Percentiles rank a stretch among this genome's conserved stretches.
Evolutionary conservation across 2,113 vertebrate species (phyloP).

Genomic region (Oceanites oceanicus): DNA sequence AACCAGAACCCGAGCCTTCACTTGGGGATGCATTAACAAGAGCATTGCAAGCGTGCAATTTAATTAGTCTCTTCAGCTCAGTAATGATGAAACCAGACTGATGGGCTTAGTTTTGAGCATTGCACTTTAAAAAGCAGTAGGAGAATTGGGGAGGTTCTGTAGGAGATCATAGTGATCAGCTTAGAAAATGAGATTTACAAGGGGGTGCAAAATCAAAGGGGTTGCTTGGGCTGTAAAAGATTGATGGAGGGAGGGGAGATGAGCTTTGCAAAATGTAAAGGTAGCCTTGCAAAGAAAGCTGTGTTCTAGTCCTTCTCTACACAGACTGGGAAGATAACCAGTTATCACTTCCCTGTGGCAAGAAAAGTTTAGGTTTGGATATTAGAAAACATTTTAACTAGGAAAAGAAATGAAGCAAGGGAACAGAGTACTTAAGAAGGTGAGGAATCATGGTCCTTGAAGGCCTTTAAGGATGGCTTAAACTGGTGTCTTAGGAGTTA

Average conservation of each 20-base stretch:
- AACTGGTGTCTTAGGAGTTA: not conserved
- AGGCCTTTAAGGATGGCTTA: not conserved
- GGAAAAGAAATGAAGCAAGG: not conserved
- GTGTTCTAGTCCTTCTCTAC: not conserved
- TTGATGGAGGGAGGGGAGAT: not conserved
- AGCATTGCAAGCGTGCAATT: conserved; percentile 2
- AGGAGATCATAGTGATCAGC: not conserved
- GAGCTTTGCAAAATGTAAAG: not conserved
- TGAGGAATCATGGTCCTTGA: not conserved
- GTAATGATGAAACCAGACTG: conserved; percentile 1
- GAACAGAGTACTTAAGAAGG: not conserved
- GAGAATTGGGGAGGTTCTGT: not conserved
- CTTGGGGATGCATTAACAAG: conserved; percentile 9
- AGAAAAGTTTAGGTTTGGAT: not conserved
- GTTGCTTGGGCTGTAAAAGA: not conserved
- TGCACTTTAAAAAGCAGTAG: not conserved
- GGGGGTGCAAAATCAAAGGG: not conserved
- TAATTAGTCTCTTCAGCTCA: conserved; percentile 23
- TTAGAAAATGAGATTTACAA: not conserved
- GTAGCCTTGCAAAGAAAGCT: not conserved
- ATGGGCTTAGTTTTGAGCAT: not conserved
- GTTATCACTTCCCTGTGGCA: not conserved
- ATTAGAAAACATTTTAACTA: not conserved
- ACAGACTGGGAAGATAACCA: not conserved
- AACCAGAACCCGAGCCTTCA: not conserved